phyloP scores from a whole-genome alignment of 2,888 invertebrate species.

The Brachypterus glaber region DNA sequence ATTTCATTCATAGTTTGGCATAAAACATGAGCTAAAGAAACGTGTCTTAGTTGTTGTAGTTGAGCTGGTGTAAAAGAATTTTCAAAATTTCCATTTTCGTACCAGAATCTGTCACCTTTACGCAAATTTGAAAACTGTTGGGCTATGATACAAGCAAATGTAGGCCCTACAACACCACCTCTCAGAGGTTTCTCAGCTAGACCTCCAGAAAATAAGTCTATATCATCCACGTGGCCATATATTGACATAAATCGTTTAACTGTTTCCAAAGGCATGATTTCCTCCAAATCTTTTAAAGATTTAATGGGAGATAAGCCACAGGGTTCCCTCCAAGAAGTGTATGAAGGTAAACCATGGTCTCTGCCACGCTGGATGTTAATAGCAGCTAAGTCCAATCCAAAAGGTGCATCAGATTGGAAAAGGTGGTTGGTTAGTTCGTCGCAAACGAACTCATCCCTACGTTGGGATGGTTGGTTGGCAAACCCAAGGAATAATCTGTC shows the following conservation, averaged over 20 bases:
- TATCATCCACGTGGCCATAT: constrained; percentile 63
- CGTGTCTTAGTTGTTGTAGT: constrained; percentile 59
- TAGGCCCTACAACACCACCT: constrained; percentile 75
- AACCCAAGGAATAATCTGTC: constrained; percentile 70
- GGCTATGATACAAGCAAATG: constrained; percentile 80
- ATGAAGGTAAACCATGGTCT: constrained; percentile 77
- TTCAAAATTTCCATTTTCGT: constrained; percentile 67
- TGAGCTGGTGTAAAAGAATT: constrained; percentile 70
- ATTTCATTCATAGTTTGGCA: constrained; percentile 58
- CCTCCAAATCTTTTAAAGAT: constrained; percentile 61
- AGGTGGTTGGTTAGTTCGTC: constrained; percentile 74
- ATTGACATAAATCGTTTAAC: constrained; percentile 49
- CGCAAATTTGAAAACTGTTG: constrained; percentile 73
- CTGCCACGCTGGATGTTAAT: constrained; percentile 81
- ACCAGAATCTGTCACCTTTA: constrained; percentile 74
- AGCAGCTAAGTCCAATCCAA: constrained; percentile 79
- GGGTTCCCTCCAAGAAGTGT: constrained; percentile 69
- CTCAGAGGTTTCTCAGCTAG: constrained; percentile 71
- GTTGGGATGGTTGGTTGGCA: constrained; percentile 66
- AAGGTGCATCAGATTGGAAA: constrained; percentile 62
- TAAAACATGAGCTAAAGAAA: constrained; percentile 62
- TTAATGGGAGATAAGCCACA: constrained; percentile 61
- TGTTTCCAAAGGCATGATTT: constrained; percentile 55
- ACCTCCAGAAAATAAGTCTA: constrained; percentile 77
- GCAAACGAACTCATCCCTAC: constrained; percentile 72